Percentiles rank a stretch among this genome's conserved stretches.
Evolutionary conservation across 2,888 invertebrate genomes (phyloP).

Genomic region (Chydorus sphaericus): DNA sequence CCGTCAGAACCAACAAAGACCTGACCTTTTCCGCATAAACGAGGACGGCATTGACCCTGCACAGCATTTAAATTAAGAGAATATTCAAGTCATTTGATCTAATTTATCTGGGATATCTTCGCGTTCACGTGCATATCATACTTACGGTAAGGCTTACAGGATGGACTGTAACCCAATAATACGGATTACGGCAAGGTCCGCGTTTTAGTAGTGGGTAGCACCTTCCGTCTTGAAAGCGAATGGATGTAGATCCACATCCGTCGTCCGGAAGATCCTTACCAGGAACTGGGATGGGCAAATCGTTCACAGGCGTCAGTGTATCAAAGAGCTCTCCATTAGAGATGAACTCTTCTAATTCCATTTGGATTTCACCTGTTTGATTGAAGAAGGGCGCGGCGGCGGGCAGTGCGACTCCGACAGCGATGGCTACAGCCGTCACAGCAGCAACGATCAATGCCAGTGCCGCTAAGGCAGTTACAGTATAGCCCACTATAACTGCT

Average conservation of each 20-base stretch:
- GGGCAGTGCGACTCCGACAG: background rate
- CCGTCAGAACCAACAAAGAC: constrained; percentile 10
- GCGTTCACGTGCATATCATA: background rate
- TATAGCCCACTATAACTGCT: no score
- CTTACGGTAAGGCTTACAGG: background rate
- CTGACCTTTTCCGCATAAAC: constrained; percentile 7
- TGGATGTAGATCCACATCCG: constrained; percentile 4
- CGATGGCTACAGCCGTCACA: background rate
- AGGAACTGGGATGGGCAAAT: no score
- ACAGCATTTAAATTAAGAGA: background rate
- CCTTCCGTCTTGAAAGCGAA: constrained; percentile 5
- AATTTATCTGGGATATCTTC: no score
- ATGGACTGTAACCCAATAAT: constrained; percentile 13
- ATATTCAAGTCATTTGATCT: no score
- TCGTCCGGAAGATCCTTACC: background rate
- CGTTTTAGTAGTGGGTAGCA: constrained; percentile 8
- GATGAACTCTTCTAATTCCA: no score
- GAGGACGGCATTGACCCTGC: constrained; percentile 9
- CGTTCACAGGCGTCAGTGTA: no score
- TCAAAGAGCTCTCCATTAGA: no score
- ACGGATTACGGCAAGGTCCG: constrained; percentile 5
- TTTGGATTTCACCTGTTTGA: no score
- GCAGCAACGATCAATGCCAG: no score
- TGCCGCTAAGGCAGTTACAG: background rate
- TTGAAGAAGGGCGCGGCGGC: no score